Base-by-base conservation (phyloP, 1,140 invertebrate genomes). In the Calliopsis andreniformis region DNA sequence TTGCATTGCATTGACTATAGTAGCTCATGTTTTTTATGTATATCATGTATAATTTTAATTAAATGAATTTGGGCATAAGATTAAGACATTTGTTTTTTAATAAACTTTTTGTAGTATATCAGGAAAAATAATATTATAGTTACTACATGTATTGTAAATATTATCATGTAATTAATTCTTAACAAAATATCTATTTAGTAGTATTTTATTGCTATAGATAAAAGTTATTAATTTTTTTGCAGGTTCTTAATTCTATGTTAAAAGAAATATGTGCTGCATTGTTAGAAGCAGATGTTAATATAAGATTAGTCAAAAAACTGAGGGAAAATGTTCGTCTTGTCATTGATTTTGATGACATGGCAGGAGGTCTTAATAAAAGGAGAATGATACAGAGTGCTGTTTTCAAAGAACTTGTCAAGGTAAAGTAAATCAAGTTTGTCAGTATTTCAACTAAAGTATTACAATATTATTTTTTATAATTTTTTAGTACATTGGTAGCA, bases 341-440 rank as follows among this genome's bases (percentile, higher is more conserved):
- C 71, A 99, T 99, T 92, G 98, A 99, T 93, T 99, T 99, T 93
- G 98, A 99, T 90, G 99, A 99, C 89, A 99, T 99, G 98, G 98
- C 98, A 88, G 98, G 97, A 59, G 99, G 99, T 23, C 94, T 99
- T 30, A 99, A 99, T 91, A 99, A 99, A 89, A 93, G 99, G 32
- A 93, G 98, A 63, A 99, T 99, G 97, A 99, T 99, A 87, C 98
- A 99, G 90, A 98, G 97, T 81, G 98, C 98, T 76, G 99, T 99
- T 2, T 99, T 99, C 90, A 98, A 99, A 92, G 99, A 99, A 93
- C 95, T 99, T 51, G 97, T 99, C 7, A 99, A 99, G 93, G 97
- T 98, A 93, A 76, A 69, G 82, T n/a, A 16, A 61, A 68, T 12
- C 7, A 39, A 12, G 25, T 23, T 30, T n/a, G 45, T n/a, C 49